A percentile compares a stretch with the other conserved stretches of the same genome.
Evolutionary conservation across 2,888 invertebrate species (phyloP).

Genomic region (Thymelicus sylvestris): DNA sequence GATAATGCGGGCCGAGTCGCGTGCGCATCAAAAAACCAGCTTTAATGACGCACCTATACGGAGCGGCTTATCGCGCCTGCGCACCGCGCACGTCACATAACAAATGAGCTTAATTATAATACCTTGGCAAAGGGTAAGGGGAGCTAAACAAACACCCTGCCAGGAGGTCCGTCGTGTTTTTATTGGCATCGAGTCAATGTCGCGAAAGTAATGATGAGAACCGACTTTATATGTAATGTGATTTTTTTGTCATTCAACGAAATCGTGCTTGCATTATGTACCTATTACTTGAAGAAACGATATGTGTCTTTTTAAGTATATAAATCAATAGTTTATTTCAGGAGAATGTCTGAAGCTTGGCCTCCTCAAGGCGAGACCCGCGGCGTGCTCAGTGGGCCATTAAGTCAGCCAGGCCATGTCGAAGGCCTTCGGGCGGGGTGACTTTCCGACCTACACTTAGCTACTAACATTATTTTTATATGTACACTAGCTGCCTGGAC

Average conservation of each 20-base stretch:
- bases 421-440: no score
- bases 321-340: no score
- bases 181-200: slow-evolving; percentile 75
- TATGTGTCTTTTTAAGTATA: no score
- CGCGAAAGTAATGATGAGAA: slow-evolving; percentile 72
- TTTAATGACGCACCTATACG: slow-evolving; percentile 81
- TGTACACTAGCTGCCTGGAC: no score
- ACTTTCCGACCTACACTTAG: no score
- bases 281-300: no score
- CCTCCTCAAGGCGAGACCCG: no score
- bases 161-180: slow-evolving; percentile 76
- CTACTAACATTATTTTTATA: no score
- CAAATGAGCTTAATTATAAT: slow-evolving; percentile 83
- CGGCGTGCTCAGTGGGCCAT: no score
- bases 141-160: slow-evolving; percentile 71
- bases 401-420: no score
- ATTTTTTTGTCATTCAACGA: neutral
- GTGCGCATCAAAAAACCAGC: slow-evolving; percentile 77
- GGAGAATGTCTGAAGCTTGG: no score
- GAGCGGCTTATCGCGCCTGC: slow-evolving; percentile 82
- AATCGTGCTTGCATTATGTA: no score
- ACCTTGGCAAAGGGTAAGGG: slow-evolving; percentile 70
- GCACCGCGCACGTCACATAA: slow-evolving; percentile 59
- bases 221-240: slow-evolving; percentile 50
- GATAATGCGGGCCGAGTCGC: slow-evolving; percentile 80